These are phyloP conservation scores for Pammene fasciana DNA, from an alignment of 2,888 invertebrate species.

Conservation along the genomic window DNA sequence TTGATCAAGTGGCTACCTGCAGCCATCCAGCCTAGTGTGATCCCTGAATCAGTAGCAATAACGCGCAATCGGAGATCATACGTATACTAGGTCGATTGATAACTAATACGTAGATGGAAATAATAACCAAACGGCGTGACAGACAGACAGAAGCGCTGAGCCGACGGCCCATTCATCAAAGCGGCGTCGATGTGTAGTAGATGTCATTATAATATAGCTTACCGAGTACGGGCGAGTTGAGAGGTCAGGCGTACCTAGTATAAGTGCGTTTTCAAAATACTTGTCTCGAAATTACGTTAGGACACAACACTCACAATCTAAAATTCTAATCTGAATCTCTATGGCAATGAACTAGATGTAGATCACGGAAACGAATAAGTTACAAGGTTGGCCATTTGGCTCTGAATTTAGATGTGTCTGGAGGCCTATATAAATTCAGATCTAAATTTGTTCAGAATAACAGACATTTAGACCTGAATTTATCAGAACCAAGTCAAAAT, in stretches of 20 bases:
- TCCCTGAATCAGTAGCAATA: not conserved
- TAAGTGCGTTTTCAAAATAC: not conserved
- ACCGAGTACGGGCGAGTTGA: not conserved
- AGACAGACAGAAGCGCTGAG: slow-evolving; percentile 66
- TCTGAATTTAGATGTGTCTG: too few species aligned
- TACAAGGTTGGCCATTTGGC: too few species aligned
- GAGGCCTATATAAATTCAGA: too few species aligned
- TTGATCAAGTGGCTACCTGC: not conserved
- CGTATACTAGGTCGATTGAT: not conserved
- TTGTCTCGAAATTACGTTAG: too few species aligned
- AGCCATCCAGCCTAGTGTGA: not conserved
- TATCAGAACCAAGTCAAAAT: too few species aligned
- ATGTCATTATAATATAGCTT: not conserved
- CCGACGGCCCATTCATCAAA: slow-evolving; percentile 72
- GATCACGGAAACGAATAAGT: too few species aligned
- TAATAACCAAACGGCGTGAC: slow-evolving; percentile 50
- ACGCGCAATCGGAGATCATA: not conserved
- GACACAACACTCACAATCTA: too few species aligned
- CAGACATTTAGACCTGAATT: too few species aligned
- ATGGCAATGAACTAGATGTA: too few species aligned
- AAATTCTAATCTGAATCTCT: too few species aligned
- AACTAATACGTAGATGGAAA: not conserved
- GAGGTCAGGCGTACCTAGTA: not conserved
- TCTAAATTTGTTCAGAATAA: too few species aligned
- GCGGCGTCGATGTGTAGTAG: slow-evolving; percentile 55